phyloP scores from a whole-genome alignment of 2,888 invertebrate species.

The Nomada fucata region DNA sequence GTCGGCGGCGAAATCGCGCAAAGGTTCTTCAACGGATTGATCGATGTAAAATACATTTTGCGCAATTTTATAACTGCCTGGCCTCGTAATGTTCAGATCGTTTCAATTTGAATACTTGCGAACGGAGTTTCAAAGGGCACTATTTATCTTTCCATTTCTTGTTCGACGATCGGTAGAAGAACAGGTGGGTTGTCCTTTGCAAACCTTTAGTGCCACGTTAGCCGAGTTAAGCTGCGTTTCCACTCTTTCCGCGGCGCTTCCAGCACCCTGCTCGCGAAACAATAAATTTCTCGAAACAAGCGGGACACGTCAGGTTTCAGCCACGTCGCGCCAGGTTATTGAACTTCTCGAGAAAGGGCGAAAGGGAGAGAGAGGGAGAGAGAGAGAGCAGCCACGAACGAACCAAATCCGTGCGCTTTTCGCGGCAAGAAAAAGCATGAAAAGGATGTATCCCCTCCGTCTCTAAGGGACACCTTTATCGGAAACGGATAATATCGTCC shows the following conservation, averaged over 20 bases:
- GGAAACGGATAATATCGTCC: slow-evolving; percentile 69
- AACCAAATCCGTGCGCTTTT: slow-evolving; percentile 21
- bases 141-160: no score
- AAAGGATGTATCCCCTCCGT: slow-evolving; percentile 8
- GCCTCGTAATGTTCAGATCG: no score
- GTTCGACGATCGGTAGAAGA: no score
- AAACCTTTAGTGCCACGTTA: not conserved
- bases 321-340: slow-evolving; percentile 24
- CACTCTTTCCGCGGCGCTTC: not conserved
- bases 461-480: slow-evolving; percentile 66
- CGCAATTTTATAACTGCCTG: no score
- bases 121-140: no score
- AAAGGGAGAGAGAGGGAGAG: no score
- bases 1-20: not conserved
- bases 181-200: no score
- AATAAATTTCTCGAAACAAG: slow-evolving; percentile 17
- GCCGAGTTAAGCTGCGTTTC: not conserved
- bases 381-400: not conserved
- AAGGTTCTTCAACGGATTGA: no score
- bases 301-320: slow-evolving; percentile 13
- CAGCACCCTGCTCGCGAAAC: not conserved
- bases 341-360: slow-evolving; percentile 10
- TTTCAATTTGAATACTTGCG: no score
- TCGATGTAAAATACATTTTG: no score
- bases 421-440: slow-evolving; percentile 31